Evolutionary conservation across 2,888 invertebrate species (phyloP), one percentile per base, ranked within the genome.

Genomic region (Ecliptopera silaceata): DNA sequence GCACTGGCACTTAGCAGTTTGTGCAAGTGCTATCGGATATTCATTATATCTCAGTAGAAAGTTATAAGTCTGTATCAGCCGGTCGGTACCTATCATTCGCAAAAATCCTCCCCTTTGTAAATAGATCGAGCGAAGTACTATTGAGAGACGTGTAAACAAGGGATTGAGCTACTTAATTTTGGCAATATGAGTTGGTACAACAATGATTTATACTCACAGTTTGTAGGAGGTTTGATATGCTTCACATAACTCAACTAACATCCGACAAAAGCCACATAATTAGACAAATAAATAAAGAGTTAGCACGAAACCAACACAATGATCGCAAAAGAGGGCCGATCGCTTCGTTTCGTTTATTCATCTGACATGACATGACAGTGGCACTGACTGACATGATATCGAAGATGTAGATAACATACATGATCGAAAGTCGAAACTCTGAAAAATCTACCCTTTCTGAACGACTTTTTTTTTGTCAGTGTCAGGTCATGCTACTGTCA

Each of bases 101-200:
- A 71, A 66, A 79, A 79, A 84, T 87, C 86, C 90, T 82, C 90
- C 89, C 89, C 88, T 88, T 89, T 85, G 83, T 86, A 88, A 82
- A 86, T 84, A 85, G 71, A 79, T 76, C 72, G 71, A 69, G 70
- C 71, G 44, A 75, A 77, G 71, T 72, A 76, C 38, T 71, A 74
- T 56, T 75, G 79, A 77, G 15, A 84, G 84, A 90, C 90, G 90
- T 89, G 89, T 90, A 90, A 90, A 90, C 90, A 90, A 88, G 77
- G 71, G 68, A 68, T 64, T 59, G 66, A 66, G 65, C 60, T 63
- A 71, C 70, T 66, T 69, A 69, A 69, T 80, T 76, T 72, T 63
- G n/a, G 36, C 38, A 17, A 51, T 59, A 57, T 51, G 52, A 18
- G 31, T 32, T 41, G 48, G 13, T 52, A 51, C 43, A 54, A 44